Evolutionary conservation across 2,113 vertebrate species (phyloP).

Genomic region (Donacobius atricapilla): DNA sequence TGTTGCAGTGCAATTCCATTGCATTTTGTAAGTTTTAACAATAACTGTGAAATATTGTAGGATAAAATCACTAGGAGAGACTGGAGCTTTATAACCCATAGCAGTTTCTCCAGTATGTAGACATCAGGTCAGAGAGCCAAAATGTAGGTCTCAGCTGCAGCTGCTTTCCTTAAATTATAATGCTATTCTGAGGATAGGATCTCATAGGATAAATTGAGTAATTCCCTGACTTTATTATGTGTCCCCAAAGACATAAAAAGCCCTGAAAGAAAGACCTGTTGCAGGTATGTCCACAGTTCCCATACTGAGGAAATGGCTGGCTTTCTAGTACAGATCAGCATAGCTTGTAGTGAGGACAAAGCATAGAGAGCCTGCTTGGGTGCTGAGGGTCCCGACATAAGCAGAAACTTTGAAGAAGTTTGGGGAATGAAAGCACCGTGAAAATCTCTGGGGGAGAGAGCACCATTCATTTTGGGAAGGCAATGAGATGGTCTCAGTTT

Average conservation of each 20-base stretch:
- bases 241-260: not conserved
- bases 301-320: not conserved
- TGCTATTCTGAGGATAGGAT: not conserved
- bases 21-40: not conserved
- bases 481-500: not conserved
- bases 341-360: not conserved
- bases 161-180: not conserved
- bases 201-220: not conserved
- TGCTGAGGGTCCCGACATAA: fast-evolving
- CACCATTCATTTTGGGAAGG: not conserved
- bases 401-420: not conserved
- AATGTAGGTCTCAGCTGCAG: not conserved
- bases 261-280: not conserved
- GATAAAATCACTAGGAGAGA: not conserved
- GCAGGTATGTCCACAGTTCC: not conserved
- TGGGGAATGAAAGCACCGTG: not conserved
- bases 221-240: not conserved
- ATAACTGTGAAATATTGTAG: not conserved
- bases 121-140: not conserved
- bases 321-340: not conserved
- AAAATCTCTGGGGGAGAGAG: not conserved
- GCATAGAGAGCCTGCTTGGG: not conserved
- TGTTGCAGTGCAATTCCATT: not conserved
- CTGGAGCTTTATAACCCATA: not conserved
- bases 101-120: not conserved